Conservation (phyloP, 2,797 vertebrate species). For the Limosa lapponica region DNA sequence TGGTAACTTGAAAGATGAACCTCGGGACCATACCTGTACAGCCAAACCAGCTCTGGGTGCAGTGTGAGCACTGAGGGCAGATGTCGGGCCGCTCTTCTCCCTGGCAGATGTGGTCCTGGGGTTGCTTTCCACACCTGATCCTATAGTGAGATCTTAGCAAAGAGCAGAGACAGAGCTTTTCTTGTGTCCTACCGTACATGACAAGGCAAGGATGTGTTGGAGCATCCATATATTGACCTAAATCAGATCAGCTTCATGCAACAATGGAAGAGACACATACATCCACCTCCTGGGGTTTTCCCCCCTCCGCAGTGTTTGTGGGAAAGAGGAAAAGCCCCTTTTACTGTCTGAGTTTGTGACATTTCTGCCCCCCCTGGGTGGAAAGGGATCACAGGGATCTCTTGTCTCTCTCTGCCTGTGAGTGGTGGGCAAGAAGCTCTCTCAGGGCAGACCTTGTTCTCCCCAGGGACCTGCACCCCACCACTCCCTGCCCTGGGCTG, state of each 20-base stretch:
- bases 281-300: neutral
- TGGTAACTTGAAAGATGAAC: neutral
- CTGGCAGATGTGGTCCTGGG: neutral
- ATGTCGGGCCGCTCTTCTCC: neutral
- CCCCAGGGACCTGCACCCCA: neutral
- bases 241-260: neutral
- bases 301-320: neutral
- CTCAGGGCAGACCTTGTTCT: neutral
- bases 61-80: neutral
- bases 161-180: neutral
- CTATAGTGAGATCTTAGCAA: neutral
- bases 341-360: neutral
- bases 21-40: neutral
- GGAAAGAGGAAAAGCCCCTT: neutral
- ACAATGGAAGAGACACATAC: neutral
- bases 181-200: neutral
- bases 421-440: neutral
- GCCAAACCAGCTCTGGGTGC: neutral
- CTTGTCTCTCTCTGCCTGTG: neutral
- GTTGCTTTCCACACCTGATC: neutral
- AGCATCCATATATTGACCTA: neutral
- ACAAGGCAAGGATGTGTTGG: neutral
- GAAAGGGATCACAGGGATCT: neutral
- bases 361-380: neutral
- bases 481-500: neutral